A percentile compares a stretch with the other conserved stretches of the same genome.
Conservation (phyloP, 2,797 vertebrate species). For the Coreius guichenoti region DNA sequence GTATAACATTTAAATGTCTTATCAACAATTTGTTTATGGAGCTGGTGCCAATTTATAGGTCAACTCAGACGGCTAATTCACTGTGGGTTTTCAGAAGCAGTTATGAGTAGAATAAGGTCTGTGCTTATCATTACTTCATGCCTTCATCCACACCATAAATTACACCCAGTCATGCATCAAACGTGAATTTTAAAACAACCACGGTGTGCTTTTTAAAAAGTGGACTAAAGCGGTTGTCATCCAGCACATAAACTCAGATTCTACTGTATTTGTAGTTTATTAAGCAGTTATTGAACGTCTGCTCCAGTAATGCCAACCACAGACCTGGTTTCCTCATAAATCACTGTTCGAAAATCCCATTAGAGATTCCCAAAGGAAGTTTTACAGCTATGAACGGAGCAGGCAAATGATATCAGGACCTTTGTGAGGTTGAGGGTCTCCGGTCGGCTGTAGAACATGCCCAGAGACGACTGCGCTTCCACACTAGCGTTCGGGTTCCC, state of each 20-base stretch:
- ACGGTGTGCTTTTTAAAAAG: background rate
- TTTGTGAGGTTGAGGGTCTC: slow-evolving; percentile 76
- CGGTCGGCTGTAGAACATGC: slow-evolving; percentile 79
- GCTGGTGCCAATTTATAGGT: background rate
- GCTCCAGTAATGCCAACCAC: background rate
- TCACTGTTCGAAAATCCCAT: background rate
- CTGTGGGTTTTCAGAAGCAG: background rate
- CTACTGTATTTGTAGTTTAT: background rate
- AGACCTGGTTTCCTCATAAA: background rate
- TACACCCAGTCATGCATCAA: background rate
- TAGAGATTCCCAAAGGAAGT: background rate
- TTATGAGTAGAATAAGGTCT: background rate
- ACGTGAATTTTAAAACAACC: background rate
- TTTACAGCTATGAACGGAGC: background rate
- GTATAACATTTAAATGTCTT: background rate
- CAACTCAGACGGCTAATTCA: background rate
- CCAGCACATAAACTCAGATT: background rate
- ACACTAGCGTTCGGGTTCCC: slow-evolving; percentile 82
- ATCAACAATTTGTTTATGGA: background rate
- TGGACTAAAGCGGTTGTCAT: background rate
- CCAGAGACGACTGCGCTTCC: slow-evolving; percentile 80
- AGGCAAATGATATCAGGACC: slow-evolving; percentile 68
- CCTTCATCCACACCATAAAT: background rate
- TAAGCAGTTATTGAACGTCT: background rate
- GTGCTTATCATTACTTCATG: background rate